Evolutionary conservation across 2,888 invertebrate species (phyloP).

Genomic region (Artemia sinica): DNA sequence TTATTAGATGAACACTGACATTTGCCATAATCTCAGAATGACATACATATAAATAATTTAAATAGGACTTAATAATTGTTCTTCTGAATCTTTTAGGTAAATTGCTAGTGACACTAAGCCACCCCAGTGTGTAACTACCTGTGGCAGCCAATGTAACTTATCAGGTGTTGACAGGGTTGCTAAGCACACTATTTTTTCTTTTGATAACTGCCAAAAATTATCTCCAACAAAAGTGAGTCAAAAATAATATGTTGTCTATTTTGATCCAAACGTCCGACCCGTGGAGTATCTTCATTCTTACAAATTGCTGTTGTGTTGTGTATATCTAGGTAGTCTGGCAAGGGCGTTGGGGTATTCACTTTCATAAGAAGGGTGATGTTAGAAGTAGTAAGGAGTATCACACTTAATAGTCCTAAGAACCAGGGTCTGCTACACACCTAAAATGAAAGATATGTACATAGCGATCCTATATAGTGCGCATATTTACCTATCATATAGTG

Average conservation of each 20-base stretch:
- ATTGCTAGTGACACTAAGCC: constrained; percentile 69
- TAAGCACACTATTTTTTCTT: constrained; percentile 46
- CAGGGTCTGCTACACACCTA: constrained; percentile 21
- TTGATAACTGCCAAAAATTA: constrained; percentile 42
- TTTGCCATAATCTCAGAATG: constrained; percentile 51
- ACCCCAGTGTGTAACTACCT: constrained; percentile 62
- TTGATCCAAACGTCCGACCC: constrained; percentile 38
- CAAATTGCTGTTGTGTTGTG: not conserved
- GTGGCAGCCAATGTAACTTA: constrained; percentile 53
- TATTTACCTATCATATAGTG: too few species aligned
- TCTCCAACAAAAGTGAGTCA: constrained; percentile 54
- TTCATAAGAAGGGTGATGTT: not conserved
- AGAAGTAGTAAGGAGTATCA: not conserved
- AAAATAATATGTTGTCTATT: constrained; percentile 50
- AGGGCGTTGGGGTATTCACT: constrained; percentile 30
- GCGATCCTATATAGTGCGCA: too few species aligned
- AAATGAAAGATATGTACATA: not conserved
- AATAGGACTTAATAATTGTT: constrained; percentile 52
- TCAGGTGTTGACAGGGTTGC: constrained; percentile 76
- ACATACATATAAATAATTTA: constrained; percentile 56
- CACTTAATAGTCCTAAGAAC: constrained; percentile 23
- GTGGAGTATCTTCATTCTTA: constrained; percentile 6
- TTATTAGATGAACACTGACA: constrained; percentile 49
- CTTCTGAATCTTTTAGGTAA: constrained; percentile 47
- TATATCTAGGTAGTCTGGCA: constrained; percentile 4